Evolutionary conservation across 92 coral and sea anemone genomes (phyloP).

Genomic region (Parazoanthus swiftii): DNA sequence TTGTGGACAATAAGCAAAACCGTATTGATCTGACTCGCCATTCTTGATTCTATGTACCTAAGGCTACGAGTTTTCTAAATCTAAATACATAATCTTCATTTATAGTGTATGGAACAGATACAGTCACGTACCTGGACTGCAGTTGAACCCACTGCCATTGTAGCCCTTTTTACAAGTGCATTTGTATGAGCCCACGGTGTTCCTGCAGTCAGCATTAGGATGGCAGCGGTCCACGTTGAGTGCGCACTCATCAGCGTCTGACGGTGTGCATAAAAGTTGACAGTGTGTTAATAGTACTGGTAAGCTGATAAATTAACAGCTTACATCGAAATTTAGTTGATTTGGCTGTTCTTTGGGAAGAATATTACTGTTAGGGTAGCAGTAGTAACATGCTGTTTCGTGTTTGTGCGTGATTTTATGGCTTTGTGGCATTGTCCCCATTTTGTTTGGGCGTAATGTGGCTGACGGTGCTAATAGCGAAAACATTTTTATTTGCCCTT

Average conservation of each 20-base stretch:
- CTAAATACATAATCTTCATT: not conserved
- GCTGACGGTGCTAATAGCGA: too few relatives aligned
- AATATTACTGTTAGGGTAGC: too few relatives aligned
- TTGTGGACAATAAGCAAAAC: too few relatives aligned
- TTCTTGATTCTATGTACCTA: too few relatives aligned
- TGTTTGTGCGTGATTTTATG: too few relatives aligned
- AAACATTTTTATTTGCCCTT: too few relatives aligned
- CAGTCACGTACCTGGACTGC: slow-evolving; percentile 40
- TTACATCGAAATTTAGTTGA: not conserved
- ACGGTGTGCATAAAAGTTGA: not conserved
- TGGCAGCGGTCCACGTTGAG: slow-evolving; percentile 55
- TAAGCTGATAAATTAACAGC: not conserved
- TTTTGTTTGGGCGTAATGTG: too few relatives aligned
- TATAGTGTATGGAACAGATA: slow-evolving; percentile 42
- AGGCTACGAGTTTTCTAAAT: too few relatives aligned
- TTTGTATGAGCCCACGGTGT: slow-evolving; percentile 66
- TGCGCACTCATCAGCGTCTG: slow-evolving; percentile 68
- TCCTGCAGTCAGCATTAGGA: slow-evolving; percentile 60
- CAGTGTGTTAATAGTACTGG: not conserved
- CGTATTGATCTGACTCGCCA: too few relatives aligned
- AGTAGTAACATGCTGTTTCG: too few relatives aligned
- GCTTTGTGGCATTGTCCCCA: too few relatives aligned
- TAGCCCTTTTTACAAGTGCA: slow-evolving; percentile 49
- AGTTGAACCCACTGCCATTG: slow-evolving; percentile 48
- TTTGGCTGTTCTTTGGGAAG: too few relatives aligned